Percentiles rank a stretch among this genome's conserved stretches.
phyloP scores from a whole-genome alignment of 2,888 invertebrate species.

The Schizaphis graminum region DNA sequence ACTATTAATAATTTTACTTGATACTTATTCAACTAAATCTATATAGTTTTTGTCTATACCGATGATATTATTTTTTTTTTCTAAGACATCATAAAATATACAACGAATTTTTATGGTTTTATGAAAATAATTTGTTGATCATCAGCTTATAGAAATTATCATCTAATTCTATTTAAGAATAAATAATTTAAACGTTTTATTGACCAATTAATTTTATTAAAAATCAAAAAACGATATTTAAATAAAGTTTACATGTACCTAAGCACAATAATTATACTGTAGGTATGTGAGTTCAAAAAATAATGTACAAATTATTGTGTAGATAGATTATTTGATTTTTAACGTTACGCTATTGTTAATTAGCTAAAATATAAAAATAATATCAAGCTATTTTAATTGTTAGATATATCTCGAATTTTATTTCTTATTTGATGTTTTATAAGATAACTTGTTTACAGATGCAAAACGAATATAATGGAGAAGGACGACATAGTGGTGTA shows the following conservation, averaged over 20 bases:
- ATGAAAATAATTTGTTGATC: no score
- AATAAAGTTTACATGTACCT: no score
- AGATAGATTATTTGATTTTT: no score
- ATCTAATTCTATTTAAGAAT: neutral
- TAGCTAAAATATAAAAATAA: no score
- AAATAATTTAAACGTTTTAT: neutral
- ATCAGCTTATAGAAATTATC: neutral
- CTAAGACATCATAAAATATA: neutral
- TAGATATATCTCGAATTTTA: no score
- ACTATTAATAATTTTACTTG: neutral
- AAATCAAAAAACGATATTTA: no score
- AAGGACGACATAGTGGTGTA: constrained; percentile 75
- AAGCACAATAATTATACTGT: no score
- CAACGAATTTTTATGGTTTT: neutral
- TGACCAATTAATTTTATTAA: no score
- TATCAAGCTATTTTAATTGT: no score
- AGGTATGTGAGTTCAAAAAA: neutral
- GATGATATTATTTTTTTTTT: neutral
- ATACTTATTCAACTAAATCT: neutral
- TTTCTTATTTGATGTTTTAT: no score
- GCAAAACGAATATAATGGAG: constrained; percentile 74
- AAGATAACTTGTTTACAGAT: constrained; percentile 71
- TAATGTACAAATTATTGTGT: neutral
- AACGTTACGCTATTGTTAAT: no score
- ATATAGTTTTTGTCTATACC: neutral